phyloP scores from a whole-genome alignment of 1,140 invertebrate genomes.

The Hermatobates lingyangjiaoensis region DNA sequence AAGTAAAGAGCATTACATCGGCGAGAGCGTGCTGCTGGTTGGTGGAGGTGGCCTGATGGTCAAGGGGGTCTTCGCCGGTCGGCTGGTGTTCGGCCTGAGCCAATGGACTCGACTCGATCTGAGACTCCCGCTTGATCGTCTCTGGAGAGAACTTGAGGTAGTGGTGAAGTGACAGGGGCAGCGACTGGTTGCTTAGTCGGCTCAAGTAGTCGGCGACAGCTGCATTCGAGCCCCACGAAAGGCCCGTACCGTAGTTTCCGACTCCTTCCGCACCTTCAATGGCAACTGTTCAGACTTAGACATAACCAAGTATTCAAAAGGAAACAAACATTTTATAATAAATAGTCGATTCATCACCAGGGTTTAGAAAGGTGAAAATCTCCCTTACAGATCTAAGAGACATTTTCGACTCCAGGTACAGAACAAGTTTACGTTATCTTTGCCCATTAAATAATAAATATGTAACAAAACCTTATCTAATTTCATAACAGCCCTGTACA shows the following conservation, averaged over 20 bases:
- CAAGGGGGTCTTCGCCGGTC: slow-evolving; percentile 4
- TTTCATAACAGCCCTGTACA: too few species aligned
- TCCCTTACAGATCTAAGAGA: too few species aligned
- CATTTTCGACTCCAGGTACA: too few species aligned
- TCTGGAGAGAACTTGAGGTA: slow-evolving; percentile 66
- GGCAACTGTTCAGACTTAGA: slow-evolving; percentile 28
- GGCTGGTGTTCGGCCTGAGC: slow-evolving; percentile 22
- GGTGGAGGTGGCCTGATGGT: background rate
- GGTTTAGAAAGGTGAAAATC: too few species aligned
- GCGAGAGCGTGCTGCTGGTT: background rate
- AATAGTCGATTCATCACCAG: too few species aligned
- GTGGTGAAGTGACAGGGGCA: slow-evolving; percentile 58
- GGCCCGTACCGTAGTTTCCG: slow-evolving; percentile 31
- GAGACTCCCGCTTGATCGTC: slow-evolving; percentile 47
- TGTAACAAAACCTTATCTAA: too few species aligned
- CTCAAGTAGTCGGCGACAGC: slow-evolving; percentile 66
- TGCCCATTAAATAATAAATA: too few species aligned
- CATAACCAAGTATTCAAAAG: too few species aligned
- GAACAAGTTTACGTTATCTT: too few species aligned
- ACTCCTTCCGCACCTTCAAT: slow-evolving; percentile 27
- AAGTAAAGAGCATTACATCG: background rate
- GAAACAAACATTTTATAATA: too few species aligned
- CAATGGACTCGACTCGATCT: slow-evolving; percentile 30
- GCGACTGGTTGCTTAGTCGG: slow-evolving; percentile 43
- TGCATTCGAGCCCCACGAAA: too few species aligned